phyloP scores from a whole-genome alignment of 2,113 vertebrate species.

The Lampris megalopsis region DNA sequence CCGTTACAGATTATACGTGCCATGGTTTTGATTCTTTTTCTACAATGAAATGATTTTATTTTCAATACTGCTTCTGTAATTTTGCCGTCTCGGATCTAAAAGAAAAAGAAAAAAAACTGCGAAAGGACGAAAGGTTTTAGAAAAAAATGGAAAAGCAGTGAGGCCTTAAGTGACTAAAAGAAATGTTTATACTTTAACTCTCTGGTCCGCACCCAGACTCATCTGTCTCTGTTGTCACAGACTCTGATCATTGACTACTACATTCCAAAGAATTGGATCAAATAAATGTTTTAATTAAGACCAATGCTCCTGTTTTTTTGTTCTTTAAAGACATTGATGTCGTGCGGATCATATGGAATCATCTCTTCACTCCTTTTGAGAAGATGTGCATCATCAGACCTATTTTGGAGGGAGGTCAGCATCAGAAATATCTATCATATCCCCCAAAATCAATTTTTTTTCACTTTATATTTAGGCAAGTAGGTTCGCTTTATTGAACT shows the following conservation, averaged over 20 bases:
- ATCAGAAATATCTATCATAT: no score
- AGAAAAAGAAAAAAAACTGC: constrained; percentile 29
- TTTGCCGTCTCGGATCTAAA: constrained; percentile 69
- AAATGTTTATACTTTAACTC: constrained; percentile 71
- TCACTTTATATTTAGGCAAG: no score
- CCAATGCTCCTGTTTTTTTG: constrained; percentile 12
- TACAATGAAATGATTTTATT: constrained; percentile 68
- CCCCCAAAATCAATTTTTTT: no score
- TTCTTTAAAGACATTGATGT: background rate
- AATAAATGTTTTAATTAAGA: constrained; percentile 83
- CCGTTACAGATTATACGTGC: constrained; percentile 72
- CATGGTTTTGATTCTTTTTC: constrained; percentile 61
- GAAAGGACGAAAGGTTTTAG: constrained; percentile 39
- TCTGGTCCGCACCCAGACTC: constrained; percentile 64
- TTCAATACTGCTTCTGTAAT: constrained; percentile 74
- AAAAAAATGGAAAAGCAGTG: constrained; percentile 55
- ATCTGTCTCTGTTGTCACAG: constrained; percentile 70
- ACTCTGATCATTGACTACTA: constrained; percentile 78
- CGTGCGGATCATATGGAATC: no score
- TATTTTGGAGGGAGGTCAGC: no score
- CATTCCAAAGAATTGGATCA: constrained; percentile 83
- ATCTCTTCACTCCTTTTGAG: no score
- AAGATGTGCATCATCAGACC: no score
- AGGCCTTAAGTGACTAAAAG: constrained; percentile 75
- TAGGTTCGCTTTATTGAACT: no score